phyloP scores from a whole-genome alignment of 2,113 vertebrate species.

The Amphiprion percula region DNA sequence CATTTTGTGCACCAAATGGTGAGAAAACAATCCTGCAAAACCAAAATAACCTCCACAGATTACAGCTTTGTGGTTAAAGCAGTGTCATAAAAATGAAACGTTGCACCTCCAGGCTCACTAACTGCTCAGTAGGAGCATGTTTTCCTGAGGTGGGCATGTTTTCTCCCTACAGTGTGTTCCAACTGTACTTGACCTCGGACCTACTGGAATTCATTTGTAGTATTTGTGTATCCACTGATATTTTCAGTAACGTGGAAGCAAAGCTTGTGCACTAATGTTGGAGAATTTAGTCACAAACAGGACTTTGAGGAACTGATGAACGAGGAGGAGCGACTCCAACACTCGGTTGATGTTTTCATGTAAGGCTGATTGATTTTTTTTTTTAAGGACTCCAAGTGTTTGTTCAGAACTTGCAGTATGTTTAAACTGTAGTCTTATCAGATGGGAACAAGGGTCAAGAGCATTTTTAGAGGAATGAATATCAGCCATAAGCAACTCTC shows the following conservation, averaged over 20 bases:
- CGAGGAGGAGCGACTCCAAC: neutral
- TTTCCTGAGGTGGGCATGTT: neutral
- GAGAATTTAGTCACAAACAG: neutral
- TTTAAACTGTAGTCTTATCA: constrained; percentile 18
- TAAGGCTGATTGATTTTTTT: neutral
- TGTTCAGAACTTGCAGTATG: constrained; percentile 37
- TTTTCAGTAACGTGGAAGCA: constrained; percentile 11
- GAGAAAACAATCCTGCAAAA: neutral
- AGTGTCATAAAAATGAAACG: constrained; percentile 8
- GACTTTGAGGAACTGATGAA: constrained; percentile 14
- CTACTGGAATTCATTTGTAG: neutral
- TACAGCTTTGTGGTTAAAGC: neutral
- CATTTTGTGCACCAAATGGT: no score
- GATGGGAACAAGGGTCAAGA: constrained; percentile 15
- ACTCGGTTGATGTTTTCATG: constrained; percentile 19
- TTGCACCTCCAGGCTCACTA: constrained; percentile 11
- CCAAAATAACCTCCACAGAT: constrained; percentile 20
- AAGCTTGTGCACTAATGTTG: neutral
- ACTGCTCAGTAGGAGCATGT: neutral
- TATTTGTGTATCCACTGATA: constrained; percentile 1
- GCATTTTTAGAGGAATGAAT: constrained; percentile 51
- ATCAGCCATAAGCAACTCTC: constrained; percentile 67
- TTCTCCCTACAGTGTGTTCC: neutral
- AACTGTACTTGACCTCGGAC: constrained; percentile 14
- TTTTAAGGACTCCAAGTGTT: constrained; percentile 37